Base-by-base conservation (phyloP, 2,797 vertebrate species). In the Pseudomugil tenellus region DNA sequence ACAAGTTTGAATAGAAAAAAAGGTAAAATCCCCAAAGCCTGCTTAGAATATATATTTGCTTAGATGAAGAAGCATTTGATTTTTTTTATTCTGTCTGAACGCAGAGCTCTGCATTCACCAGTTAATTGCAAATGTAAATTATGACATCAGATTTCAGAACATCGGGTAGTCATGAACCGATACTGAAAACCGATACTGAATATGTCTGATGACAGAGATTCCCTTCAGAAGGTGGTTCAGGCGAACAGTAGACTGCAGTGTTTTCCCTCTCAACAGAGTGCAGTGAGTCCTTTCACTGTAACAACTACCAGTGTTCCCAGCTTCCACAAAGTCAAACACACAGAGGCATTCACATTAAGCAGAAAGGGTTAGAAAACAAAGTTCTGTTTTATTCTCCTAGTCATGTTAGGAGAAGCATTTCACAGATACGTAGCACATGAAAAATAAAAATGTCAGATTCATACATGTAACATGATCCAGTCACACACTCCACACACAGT, bases 191-290 rank as follows among this genome's bases (percentile, higher is more conserved):
- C 57, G 53, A 70, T 57, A 68, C 28, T 79, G 74, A 75, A 68
- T 72, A 62, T 54, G 79, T 79, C 83, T 46, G 41, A 82, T 84
- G 86, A 87, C 77, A 83, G 86, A 80, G 51, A 28, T 23, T 35
- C 55, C 41, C 49, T 72, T 63, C 58, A 56, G 75, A 70, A 64
- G 71, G 26, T 72, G 58, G 83, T 84, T 84, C 66, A 85, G 77
- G 55, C 63, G 70, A 87, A 91, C 89, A 90, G 88, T 82, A 76
- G 79, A 23, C 58, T 6, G 59, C 84, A 84, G 86, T 90, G 89
- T 92, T 84, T 77, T 49, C 66, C 48, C 41, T 51, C 73, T 67
- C 71, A 88, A 88, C 77, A 86, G 76, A 55, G 74, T 1, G 77
- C 70, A 87, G 62, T 70, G 73, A 87, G 64, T 85, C 51, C 43